phyloP scores from a whole-genome alignment of 1,140 invertebrate species.

The Sitobion miscanthi region DNA sequence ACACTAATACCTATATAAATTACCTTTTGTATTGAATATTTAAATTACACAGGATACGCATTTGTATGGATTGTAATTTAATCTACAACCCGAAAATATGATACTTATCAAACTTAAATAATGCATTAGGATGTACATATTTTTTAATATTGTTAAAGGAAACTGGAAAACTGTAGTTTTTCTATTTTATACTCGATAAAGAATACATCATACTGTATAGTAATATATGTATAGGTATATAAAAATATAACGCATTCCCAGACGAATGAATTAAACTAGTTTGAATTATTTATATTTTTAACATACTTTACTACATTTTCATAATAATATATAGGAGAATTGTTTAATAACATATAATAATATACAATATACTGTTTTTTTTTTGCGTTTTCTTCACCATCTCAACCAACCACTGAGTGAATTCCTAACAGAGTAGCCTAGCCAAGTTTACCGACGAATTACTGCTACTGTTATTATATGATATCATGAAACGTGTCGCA shows the following conservation, averaged over 20 bases:
- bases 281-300: constrained; percentile 8
- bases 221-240: background rate
- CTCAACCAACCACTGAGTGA: background rate
- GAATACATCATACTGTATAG: background rate
- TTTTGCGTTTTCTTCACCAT: background rate
- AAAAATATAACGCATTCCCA: background rate
- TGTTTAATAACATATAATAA: background rate
- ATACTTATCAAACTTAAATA: background rate
- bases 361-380: background rate
- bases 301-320: background rate
- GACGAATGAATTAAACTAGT: background rate
- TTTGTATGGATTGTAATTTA: background rate
- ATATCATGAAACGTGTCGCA: background rate
- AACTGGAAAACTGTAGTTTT: background rate
- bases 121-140: background rate
- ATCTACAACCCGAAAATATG: too few species aligned
- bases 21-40: background rate
- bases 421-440: background rate
- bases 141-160: background rate
- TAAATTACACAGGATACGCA: background rate
- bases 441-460: constrained; percentile 34
- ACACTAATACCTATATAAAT: too few species aligned
- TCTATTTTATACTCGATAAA: background rate
- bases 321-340: background rate
- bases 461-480: background rate